Percentiles rank a stretch among this genome's conserved stretches.
Evolutionary conservation across 2,797 vertebrate species (phyloP).

Genomic region (Miichthys miiuy): DNA sequence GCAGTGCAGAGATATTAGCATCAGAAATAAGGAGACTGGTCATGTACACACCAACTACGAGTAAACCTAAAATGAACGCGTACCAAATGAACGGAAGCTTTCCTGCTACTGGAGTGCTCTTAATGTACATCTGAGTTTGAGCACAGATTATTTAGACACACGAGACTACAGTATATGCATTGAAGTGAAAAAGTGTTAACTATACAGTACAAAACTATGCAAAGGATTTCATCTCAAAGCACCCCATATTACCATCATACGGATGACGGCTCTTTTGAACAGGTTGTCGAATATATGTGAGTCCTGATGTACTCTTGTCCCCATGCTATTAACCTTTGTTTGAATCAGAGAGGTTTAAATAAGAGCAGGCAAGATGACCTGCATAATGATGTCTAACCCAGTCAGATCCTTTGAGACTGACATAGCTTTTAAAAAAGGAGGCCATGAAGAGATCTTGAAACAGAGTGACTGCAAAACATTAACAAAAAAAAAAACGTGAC

Average conservation of each 20-base stretch:
- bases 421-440: neutral
- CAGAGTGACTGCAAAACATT: conserved; percentile 23
- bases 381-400: conserved; percentile 7
- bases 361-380: conserved; percentile 30
- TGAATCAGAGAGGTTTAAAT: conserved; percentile 43
- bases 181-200: conserved; percentile 57
- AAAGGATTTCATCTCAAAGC: conserved; percentile 39
- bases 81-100: conserved; percentile 41
- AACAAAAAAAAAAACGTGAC: conserved; percentile 32
- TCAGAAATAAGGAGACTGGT: conserved; percentile 48
- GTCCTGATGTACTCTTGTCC: conserved; percentile 21
- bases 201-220: conserved; percentile 70
- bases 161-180: conserved; percentile 56
- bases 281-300: conserved; percentile 32
- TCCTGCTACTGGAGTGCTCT: conserved; percentile 55
- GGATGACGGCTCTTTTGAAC: conserved; percentile 9
- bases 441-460: neutral
- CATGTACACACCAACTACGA: conserved; percentile 49
- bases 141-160: conserved; percentile 54
- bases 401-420: conserved; percentile 20
- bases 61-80: conserved; percentile 42
- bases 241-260: conserved; percentile 29
- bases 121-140: conserved; percentile 45
- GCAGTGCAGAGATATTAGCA: conserved; percentile 66
- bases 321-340: conserved; percentile 12